Percentiles rank a stretch among this genome's conserved stretches.
Evolutionary conservation across 2,888 invertebrate genomes (phyloP).

Genomic region (Tetragnatha montana): DNA sequence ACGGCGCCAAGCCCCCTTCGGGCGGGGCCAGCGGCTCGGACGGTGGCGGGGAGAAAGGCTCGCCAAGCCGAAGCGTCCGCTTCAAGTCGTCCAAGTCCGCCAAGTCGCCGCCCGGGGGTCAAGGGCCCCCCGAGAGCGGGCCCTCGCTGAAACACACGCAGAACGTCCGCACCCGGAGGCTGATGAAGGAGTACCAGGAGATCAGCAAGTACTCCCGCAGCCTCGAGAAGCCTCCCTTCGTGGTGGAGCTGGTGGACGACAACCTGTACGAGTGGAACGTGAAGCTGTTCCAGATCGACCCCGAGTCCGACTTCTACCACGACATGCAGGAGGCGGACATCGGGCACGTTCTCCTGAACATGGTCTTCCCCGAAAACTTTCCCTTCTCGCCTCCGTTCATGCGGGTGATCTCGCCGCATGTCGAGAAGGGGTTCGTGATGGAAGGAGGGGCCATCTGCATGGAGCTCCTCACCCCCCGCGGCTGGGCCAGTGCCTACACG

Average conservation of each 20-base stretch:
- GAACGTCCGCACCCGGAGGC: conserved; percentile 83
- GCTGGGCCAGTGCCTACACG: conserved; percentile 92
- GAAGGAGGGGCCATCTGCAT: conserved; percentile 86
- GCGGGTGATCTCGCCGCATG: conserved; percentile 83
- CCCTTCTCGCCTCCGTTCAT: conserved; percentile 91
- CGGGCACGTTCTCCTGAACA: conserved; percentile 82
- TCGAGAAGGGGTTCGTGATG: conserved; percentile 90
- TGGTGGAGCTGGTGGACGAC: conserved; percentile 89
- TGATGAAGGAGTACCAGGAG: conserved; percentile 86
- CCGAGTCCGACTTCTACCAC: conserved; percentile 84
- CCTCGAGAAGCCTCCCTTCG: conserved; percentile 78
- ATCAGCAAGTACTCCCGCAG: conserved; percentile 72
- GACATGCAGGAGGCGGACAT: conserved; percentile 88
- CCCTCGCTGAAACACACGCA: conserved; percentile 78
- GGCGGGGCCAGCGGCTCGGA: conserved; percentile 35
- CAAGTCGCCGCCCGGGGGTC: conserved; percentile 90
- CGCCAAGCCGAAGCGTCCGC: conserved; percentile 63
- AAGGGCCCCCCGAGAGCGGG: conserved; percentile 95
- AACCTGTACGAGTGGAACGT: conserved; percentile 93
- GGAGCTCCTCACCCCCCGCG: conserved; percentile 88
- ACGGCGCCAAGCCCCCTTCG: conserved; percentile 54
- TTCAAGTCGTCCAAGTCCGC: conserved; percentile 67
- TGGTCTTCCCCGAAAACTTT: conserved; percentile 87
- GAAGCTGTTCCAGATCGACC: conserved; percentile 84
- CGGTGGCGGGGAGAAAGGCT: conserved; percentile 47